A percentile compares a stretch with the other conserved stretches of the same genome.
Evolutionary conservation across 2,113 vertebrate species (phyloP).

Genomic region (Pelvicachromis taeniatus): DNA sequence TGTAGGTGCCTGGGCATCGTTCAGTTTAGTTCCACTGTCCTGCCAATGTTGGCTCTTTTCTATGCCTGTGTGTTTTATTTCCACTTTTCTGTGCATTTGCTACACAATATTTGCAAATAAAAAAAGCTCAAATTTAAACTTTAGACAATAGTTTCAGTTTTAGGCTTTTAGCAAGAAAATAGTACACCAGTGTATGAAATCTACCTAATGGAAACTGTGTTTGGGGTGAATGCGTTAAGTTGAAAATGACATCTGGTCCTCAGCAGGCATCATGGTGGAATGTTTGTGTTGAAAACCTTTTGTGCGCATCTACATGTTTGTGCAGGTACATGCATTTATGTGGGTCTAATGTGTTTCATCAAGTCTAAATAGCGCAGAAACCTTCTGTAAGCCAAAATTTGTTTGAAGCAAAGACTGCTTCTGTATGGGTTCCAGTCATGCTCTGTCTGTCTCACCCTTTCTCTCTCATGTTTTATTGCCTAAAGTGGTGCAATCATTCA

Average conservation of each 20-base stretch:
- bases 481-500: background rate
- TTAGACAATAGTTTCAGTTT: background rate
- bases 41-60: background rate
- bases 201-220: background rate
- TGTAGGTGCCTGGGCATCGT: too few species aligned
- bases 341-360: background rate
- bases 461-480: background rate
- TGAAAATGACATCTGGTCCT: background rate
- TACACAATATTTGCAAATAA: background rate
- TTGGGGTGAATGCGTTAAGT: background rate
- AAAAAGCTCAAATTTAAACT: background rate
- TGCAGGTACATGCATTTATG: background rate
- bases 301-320: background rate
- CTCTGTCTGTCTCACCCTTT: background rate
- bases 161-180: background rate
- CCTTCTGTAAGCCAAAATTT: conserved; percentile 22
- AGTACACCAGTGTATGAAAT: background rate
- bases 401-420: background rate
- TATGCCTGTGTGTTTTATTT: background rate
- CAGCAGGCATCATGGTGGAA: background rate
- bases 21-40: too few species aligned
- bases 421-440: conserved; percentile 18
- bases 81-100: too few species aligned
- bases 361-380: background rate
- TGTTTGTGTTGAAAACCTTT: background rate